Conservation (phyloP, 2,113 vertebrate genomes). For the Takifugu bimaculatus region DNA sequence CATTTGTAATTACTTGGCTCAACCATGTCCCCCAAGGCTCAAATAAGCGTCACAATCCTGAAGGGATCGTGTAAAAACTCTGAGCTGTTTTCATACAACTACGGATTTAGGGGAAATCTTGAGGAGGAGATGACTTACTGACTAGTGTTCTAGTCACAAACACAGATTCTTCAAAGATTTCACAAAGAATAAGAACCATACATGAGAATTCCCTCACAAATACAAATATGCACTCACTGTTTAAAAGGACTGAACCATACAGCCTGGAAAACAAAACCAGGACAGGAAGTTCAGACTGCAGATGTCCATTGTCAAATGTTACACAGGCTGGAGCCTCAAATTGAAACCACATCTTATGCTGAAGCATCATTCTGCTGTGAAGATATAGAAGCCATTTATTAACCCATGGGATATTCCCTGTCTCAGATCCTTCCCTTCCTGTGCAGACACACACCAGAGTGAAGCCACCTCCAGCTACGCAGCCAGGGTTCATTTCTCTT, state of each 20-base stretch:
- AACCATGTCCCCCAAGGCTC: slow-evolving; percentile 31
- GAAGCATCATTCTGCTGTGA: slow-evolving; percentile 54
- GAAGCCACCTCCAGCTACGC: slow-evolving; percentile 34
- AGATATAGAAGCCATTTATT: slow-evolving; percentile 59
- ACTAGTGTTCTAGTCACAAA: slow-evolving; percentile 28
- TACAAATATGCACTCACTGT: slow-evolving; percentile 4
- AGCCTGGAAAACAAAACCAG: slow-evolving; percentile 54
- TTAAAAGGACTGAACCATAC: slow-evolving; percentile 40
- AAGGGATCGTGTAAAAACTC: slow-evolving; percentile 14
- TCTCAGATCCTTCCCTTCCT: slow-evolving; percentile 37
- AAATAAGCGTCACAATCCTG: slow-evolving; percentile 29
- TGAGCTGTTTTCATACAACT: slow-evolving; percentile 11
- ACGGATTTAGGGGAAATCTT: slow-evolving; percentile 11
- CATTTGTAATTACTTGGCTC: slow-evolving; percentile 16
- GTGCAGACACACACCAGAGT: slow-evolving; percentile 27
- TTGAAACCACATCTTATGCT: slow-evolving; percentile 62
- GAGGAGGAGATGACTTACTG: slow-evolving; percentile 19
- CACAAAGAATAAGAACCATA: slow-evolving; percentile 32
- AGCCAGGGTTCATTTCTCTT: slow-evolving; percentile 10
- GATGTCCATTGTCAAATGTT: slow-evolving; percentile 63
- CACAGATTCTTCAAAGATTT: slow-evolving; percentile 30
- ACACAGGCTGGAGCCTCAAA: slow-evolving; percentile 52
- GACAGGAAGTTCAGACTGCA: slow-evolving; percentile 58
- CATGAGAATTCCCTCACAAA: background rate
- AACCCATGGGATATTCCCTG: slow-evolving; percentile 63